Percentiles rank a stretch among this genome's conserved stretches.
These are phyloP conservation scores for Candoia aspera DNA, from an alignment of 2,113 vertebrate species.

Conservation along the genomic window DNA sequence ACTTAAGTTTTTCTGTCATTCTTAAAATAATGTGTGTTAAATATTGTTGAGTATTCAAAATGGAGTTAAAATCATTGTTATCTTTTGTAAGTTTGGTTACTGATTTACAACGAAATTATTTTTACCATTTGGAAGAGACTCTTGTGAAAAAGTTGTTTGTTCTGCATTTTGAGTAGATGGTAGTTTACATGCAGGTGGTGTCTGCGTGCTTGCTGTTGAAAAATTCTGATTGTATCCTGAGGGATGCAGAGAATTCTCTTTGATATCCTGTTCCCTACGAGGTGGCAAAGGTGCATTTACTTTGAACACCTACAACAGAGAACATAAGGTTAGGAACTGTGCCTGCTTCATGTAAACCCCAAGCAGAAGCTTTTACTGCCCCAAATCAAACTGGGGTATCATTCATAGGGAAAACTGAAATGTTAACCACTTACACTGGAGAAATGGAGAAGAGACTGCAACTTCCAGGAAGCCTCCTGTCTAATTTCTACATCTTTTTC, in stretches of 20 bases:
- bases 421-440: neutral
- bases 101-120: conserved; percentile 8
- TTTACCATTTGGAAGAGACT: conserved; percentile 73
- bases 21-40: neutral
- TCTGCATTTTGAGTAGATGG: conserved; percentile 72
- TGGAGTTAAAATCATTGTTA: neutral
- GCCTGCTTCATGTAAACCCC: neutral
- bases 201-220: conserved; percentile 90
- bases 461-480: neutral
- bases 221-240: conserved; percentile 77
- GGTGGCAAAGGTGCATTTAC: conserved; percentile 79
- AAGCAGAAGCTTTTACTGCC: neutral
- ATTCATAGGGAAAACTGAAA: neutral
- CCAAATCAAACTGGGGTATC: neutral
- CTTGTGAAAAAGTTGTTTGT: conserved; percentile 75
- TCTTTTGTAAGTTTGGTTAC: neutral
- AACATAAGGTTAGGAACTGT: neutral
- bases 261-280: conserved; percentile 78
- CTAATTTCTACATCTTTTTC: neutral
- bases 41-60: neutral
- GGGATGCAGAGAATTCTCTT: conserved; percentile 74
- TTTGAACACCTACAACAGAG: conserved; percentile 85
- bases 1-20: neutral
- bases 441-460: neutral
- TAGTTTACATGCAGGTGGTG: conserved; percentile 84